phyloP scores from a whole-genome alignment of 2,888 invertebrate genomes.

The Limnephilus marmoratus region DNA sequence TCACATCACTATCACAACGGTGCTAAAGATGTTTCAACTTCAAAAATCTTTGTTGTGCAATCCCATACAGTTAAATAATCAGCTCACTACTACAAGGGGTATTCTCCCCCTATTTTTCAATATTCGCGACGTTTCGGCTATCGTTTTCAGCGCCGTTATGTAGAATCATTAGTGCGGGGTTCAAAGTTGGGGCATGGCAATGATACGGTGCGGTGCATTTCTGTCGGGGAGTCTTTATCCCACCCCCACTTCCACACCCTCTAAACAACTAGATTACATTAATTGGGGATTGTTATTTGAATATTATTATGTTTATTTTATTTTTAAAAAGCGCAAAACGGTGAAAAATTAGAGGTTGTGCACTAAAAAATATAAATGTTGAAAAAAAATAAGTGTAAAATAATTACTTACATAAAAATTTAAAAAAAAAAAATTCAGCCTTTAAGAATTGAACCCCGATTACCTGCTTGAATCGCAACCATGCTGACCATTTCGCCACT shows the following conservation, averaged over 20 bases:
- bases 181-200: constrained; percentile 9
- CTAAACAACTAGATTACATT: not conserved
- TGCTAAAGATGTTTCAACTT: no score
- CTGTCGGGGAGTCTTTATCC: not conserved
- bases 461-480: no score
- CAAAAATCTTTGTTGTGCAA: not conserved
- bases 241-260: not conserved
- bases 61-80: not conserved
- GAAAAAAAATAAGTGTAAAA: no score
- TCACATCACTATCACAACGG: no score
- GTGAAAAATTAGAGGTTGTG: no score
- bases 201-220: constrained; percentile 5
- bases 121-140: constrained; percentile 48
- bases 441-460: no score
- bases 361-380: no score
- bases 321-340: no score
- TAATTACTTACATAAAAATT: no score
- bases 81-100: not conserved
- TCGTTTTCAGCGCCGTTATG: constrained; percentile 50
- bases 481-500: no score
- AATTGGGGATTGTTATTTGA: not conserved
- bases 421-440: no score
- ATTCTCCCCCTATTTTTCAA: constrained; percentile 23
- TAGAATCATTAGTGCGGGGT: constrained; percentile 55
- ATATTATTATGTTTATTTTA: no score